phyloP scores from a whole-genome alignment of 2,888 invertebrate species.

The Gymnocheta viridis region DNA sequence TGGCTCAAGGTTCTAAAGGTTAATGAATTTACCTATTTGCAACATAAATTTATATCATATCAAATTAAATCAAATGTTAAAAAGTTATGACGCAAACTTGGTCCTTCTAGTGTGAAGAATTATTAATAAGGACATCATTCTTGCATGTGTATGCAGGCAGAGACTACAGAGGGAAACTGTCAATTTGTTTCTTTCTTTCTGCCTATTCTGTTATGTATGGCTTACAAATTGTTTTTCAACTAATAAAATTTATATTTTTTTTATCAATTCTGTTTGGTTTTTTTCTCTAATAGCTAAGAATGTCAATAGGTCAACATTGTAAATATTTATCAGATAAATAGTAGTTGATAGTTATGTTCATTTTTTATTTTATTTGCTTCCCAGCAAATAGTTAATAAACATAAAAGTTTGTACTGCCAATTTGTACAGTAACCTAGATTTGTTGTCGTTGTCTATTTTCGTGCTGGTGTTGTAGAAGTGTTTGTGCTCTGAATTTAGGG shows the following conservation, averaged over 20 bases:
- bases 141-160: not conserved
- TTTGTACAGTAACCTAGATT: slow-evolving; percentile 64
- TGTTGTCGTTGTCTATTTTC: slow-evolving; percentile 38
- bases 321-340: slow-evolving; percentile 66
- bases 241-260: slow-evolving; percentile 27
- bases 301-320: slow-evolving; percentile 69
- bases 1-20: not conserved
- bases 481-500: slow-evolving; percentile 52
- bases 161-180: not conserved
- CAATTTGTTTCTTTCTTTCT: not conserved
- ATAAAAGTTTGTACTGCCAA: slow-evolving; percentile 7
- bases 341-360: slow-evolving; percentile 17
- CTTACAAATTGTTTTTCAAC: slow-evolving; percentile 26
- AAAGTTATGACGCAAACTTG: not conserved
- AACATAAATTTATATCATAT: slow-evolving; percentile 25
- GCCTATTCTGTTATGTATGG: not conserved
- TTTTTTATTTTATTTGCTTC: slow-evolving; percentile 21
- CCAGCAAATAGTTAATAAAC: slow-evolving; percentile 43
- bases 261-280: not conserved
- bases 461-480: slow-evolving; percentile 15
- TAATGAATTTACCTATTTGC: slow-evolving; percentile 23
- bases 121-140: slow-evolving; percentile 18
- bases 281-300: slow-evolving; percentile 43
- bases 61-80: slow-evolving; percentile 6
- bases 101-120: not conserved